Evolutionary conservation across 1,140 invertebrate genomes (phyloP).

Genomic region (Diprion similis): DNA sequence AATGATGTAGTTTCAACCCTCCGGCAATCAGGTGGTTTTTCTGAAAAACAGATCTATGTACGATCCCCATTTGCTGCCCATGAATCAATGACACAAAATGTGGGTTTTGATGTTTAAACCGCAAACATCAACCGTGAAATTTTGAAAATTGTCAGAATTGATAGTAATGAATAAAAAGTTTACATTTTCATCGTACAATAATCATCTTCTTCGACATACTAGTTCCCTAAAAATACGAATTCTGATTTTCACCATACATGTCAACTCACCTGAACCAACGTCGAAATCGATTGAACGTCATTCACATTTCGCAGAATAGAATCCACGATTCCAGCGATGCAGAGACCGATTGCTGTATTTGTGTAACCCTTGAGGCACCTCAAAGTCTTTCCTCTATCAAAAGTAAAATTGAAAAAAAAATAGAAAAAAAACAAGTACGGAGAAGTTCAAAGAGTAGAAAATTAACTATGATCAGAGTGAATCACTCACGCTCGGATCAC

Average conservation of each 20-base stretch:
- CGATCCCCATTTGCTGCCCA: too few relatives aligned
- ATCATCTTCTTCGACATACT: too few relatives aligned
- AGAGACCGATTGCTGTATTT: slow-evolving; percentile 63
- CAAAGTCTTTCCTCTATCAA: slow-evolving; percentile 58
- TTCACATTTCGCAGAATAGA: slow-evolving; percentile 63
- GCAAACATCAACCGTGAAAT: too few relatives aligned
- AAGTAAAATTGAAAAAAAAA: slow-evolving; percentile 16
- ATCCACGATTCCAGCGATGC: slow-evolving; percentile 60
- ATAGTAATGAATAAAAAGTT: too few relatives aligned
- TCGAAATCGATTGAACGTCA: slow-evolving; percentile 64
- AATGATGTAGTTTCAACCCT: too few relatives aligned
- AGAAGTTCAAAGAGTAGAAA: background rate
- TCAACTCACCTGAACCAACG: slow-evolving; percentile 61
- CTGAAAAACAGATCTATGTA: too few relatives aligned
- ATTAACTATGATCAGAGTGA: background rate
- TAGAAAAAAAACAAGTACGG: background rate
- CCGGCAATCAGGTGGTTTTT: too few relatives aligned
- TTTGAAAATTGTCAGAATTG: too few relatives aligned
- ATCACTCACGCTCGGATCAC: slow-evolving; percentile 62
- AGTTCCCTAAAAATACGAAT: too few relatives aligned
- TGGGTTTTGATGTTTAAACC: too few relatives aligned
- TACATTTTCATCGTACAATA: too few relatives aligned
- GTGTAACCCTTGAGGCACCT: slow-evolving; percentile 66
- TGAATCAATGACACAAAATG: too few relatives aligned
- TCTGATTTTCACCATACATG: background rate